Percentiles rank a stretch among this genome's conserved stretches.
Conservation (phyloP, 2,888 invertebrate species). For the Odontocolon sp. region DNA sequence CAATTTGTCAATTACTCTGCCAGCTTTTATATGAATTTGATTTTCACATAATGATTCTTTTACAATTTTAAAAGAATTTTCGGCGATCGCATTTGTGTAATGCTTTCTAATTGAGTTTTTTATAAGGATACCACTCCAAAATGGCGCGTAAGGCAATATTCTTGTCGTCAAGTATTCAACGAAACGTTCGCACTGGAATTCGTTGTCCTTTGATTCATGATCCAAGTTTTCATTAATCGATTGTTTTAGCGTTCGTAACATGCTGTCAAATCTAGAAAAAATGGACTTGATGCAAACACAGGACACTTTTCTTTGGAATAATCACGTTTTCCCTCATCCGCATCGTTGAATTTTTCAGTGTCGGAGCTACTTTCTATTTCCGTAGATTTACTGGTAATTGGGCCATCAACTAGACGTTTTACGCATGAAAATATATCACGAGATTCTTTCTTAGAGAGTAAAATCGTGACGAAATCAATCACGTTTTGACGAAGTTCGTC, state of each 20-base stretch:
- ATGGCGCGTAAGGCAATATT: conserved; percentile 11
- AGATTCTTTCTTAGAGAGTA: conserved; percentile 1
- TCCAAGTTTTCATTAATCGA: neutral
- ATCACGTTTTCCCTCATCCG: neutral
- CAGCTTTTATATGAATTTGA: conserved; percentile 7
- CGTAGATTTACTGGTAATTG: neutral
- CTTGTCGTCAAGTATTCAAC: conserved; percentile 18
- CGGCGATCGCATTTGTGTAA: conserved; percentile 16
- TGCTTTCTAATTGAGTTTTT: neutral
- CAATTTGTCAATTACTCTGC: conserved; percentile 16
- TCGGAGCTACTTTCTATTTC: neutral
- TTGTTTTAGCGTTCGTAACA: neutral
- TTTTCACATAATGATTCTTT: conserved; percentile 19
- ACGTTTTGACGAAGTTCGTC: conserved; percentile 3
- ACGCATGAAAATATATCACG: neutral
- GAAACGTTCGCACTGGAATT: conserved; percentile 17
- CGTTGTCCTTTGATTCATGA: conserved; percentile 1
- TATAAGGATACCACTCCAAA: conserved; percentile 31
- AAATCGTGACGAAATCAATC: conserved; percentile 19
- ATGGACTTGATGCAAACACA: neutral
- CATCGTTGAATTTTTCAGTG: neutral
- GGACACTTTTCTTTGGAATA: conserved; percentile 8
- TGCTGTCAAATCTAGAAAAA: neutral
- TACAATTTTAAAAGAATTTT: conserved; percentile 24
- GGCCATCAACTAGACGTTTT: neutral